These are phyloP conservation scores for Boulengeromyrus knoepffleri DNA, from an alignment of 2,113 vertebrate genomes.

Conservation along the genomic window DNA sequence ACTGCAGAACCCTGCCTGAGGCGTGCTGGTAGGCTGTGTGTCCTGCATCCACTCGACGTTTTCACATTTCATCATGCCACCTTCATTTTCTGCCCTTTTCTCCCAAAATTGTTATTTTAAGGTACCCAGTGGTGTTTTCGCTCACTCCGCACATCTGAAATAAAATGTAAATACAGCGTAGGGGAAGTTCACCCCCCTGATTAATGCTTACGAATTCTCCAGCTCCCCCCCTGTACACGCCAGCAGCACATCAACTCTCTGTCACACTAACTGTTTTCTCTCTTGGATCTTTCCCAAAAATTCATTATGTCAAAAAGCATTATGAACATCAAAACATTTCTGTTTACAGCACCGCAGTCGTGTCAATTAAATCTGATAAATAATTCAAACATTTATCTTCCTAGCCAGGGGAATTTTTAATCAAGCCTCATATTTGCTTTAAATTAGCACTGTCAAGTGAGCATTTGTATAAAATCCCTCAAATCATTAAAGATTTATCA, in stretches of 20 bases:
- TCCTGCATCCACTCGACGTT: slow-evolving; percentile 46
- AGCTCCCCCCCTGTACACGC: neutral
- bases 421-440: slow-evolving; percentile 95
- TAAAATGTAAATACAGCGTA: slow-evolving; percentile 45
- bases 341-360: slow-evolving; percentile 76
- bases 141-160: slow-evolving; percentile 30
- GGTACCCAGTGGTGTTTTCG: slow-evolving; percentile 33
- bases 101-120: slow-evolving; percentile 39
- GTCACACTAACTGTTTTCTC: slow-evolving; percentile 31
- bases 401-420: slow-evolving; percentile 88
- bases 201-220: slow-evolving; percentile 22
- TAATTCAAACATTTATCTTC: slow-evolving; percentile 85
- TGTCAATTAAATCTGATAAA: slow-evolving; percentile 84
- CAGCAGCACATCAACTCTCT: neutral
- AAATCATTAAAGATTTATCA: slow-evolving; percentile 98
- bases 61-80: slow-evolving; percentile 30
- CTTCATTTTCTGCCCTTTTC: slow-evolving; percentile 17
- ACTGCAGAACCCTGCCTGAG: slow-evolving; percentile 42
- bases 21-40: slow-evolving; percentile 43
- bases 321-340: slow-evolving; percentile 83
- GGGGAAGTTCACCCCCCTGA: slow-evolving; percentile 33
- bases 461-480: slow-evolving; percentile 91
- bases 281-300: slow-evolving; percentile 63
- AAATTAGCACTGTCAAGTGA: slow-evolving; percentile 90
- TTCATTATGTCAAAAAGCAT: slow-evolving; percentile 64